A percentile compares a stretch with the other conserved stretches of the same genome.
Conservation (phyloP, 2,797 vertebrate genomes). For the Odontamblyopus rebecca region DNA sequence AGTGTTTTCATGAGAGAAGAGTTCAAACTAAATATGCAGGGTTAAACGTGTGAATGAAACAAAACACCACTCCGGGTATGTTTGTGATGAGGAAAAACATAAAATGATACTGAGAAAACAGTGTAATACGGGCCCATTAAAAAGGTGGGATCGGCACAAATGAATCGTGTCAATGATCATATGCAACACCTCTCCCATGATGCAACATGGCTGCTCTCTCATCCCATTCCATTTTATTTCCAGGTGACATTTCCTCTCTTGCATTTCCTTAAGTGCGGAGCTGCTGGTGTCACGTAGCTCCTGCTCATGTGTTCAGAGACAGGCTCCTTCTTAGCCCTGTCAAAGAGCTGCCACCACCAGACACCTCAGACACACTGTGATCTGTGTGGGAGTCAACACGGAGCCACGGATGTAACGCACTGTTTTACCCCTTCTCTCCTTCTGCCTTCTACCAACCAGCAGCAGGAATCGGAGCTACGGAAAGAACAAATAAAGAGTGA, state of each 20-base stretch:
- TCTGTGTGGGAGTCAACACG: constrained; percentile 54
- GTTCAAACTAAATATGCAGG: too few species aligned
- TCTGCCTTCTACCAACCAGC: neutral
- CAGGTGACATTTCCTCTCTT: constrained; percentile 33
- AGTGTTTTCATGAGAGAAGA: too few species aligned
- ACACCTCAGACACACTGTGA: constrained; percentile 47
- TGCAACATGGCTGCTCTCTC: constrained; percentile 18
- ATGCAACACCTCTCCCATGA: constrained; percentile 9
- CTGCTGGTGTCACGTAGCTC: constrained; percentile 40
- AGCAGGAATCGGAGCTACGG: constrained; percentile 11
- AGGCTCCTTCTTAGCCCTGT: constrained; percentile 67
- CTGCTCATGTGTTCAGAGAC: constrained; percentile 56
- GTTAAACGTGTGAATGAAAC: too few species aligned
- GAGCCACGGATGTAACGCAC: constrained; percentile 34
- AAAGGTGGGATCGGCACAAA: neutral
- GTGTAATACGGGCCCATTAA: too few species aligned
- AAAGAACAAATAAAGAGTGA: constrained; percentile 5
- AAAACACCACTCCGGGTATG: too few species aligned
- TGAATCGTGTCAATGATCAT: neutral
- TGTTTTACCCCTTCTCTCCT: constrained; percentile 22
- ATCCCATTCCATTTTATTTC: constrained; percentile 30
- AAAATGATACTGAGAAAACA: too few species aligned
- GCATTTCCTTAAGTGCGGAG: constrained; percentile 38
- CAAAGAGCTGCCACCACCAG: constrained; percentile 59
- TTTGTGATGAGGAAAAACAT: too few species aligned